Evolutionary conservation across 37 sponge, comb jelly and placozoan species (phyloP), one percentile per base, ranked within the genome.

Genomic region (Oscarella lobularis): DNA sequence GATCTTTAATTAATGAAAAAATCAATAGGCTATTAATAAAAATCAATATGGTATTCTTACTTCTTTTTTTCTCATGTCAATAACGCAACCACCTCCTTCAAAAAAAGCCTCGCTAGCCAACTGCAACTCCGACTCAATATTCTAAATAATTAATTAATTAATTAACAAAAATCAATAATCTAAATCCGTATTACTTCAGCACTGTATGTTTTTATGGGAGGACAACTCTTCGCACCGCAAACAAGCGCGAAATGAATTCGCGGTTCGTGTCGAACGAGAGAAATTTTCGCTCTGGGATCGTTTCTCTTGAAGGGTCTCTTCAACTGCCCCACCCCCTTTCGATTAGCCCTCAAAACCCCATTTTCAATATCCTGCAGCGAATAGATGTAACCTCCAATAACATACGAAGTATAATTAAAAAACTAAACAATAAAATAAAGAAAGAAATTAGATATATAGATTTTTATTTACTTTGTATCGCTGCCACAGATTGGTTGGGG

Each of bases 161-260:
- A 48, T 27, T 48, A 48, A 48, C 60, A 48, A 48, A 48, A 48
- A 27, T n/a, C n/a, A n/a, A n/a, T n/a, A n/a, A n/a, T n/a, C n/a
- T n/a, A n/a, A n/a, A n/a, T n/a, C n/a, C n/a, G n/a, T n/a, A n/a
- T 48, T 65, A 92, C 92, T 72, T 79, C 80, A 37, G 98, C 76
- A 35, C 88, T 83, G 77, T 97, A 97, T 0, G 87, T 85, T 55
- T 83, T 93, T 35, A 97, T 88, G 0, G 98, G 98, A 9, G 98
- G 98, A 74, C 98, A 97, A 35, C 94, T 90, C 74, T 85, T 83
- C 34, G 94, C 94, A 39, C 93, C 98, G 83, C 98, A 97, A 39
- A 90, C 91, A 4, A 97, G 84, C n/a, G 98, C 98, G 88, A 97
- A 97, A 48, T 97, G 98, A 5, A 97, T 40, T 35, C 91, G 67